Percentiles rank a stretch among this genome's conserved stretches.
Evolutionary conservation across 1,140 invertebrate genomes (phyloP).

Genomic region (Drosophila sp.): DNA sequence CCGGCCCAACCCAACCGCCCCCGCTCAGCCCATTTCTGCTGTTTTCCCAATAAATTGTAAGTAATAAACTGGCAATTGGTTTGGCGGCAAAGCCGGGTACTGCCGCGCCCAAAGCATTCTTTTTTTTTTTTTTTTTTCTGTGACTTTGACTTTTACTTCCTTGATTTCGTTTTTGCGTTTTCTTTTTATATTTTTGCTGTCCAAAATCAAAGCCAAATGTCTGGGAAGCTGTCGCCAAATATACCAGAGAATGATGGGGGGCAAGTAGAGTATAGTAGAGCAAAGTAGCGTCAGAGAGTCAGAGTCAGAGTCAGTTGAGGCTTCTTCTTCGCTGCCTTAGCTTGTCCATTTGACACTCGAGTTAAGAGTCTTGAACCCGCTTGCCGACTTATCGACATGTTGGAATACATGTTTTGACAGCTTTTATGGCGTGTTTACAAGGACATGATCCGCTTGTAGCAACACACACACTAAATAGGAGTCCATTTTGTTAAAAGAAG

Average conservation of each 20-base stretch:
- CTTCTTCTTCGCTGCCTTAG: constrained; percentile 2
- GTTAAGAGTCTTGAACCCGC: constrained; percentile 55
- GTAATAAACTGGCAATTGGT: constrained; percentile 79
- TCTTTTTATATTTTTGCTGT: constrained; percentile 7
- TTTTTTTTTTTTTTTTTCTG: neutral
- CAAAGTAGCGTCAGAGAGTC: neutral
- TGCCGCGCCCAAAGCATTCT: constrained; percentile 59
- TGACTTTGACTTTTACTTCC: constrained; percentile 48
- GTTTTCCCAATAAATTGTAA: constrained; percentile 73
- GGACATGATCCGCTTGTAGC: constrained; percentile 73
- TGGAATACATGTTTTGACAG: constrained; percentile 77
- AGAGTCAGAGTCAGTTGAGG: constrained; percentile 18
- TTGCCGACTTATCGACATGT: constrained; percentile 75
- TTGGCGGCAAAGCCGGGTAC: constrained; percentile 37
- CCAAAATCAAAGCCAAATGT: constrained; percentile 45
- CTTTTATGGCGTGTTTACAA: constrained; percentile 81
- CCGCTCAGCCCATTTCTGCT: constrained; percentile 24
- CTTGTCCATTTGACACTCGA: constrained; percentile 64
- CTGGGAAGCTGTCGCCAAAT: constrained; percentile 39
- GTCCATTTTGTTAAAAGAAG: neutral
- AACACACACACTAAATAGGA: constrained; percentile 22
- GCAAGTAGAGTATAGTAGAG: neutral
- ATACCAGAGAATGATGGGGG: neutral
- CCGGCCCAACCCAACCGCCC: neutral
- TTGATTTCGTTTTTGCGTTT: constrained; percentile 24